Conservation (phyloP, 2,113 vertebrate species). For the Tichodroma muraria region DNA sequence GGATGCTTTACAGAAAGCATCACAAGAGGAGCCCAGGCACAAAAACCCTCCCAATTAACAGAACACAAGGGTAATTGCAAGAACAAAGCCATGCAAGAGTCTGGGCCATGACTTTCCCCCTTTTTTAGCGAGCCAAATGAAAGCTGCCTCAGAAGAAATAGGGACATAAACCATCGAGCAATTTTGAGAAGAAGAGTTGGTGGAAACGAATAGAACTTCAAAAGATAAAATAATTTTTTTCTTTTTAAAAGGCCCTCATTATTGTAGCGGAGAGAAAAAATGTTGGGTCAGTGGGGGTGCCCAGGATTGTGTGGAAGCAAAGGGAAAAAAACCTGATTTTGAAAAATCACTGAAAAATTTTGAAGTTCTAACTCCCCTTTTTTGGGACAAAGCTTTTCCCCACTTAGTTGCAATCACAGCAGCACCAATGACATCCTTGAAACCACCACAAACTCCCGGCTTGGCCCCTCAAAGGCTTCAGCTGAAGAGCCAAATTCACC, state of each 20-base stretch:
- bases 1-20: neutral
- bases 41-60: neutral
- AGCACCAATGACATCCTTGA: accelerated
- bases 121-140: neutral
- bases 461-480: neutral
- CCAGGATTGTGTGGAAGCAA: neutral
- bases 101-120: neutral
- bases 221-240: neutral
- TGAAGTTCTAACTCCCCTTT: no score
- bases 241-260: neutral
- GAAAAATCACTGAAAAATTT: no score
- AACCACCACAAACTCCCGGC: neutral
- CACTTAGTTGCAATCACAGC: accelerated
- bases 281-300: neutral
- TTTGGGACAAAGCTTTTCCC: neutral
- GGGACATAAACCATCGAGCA: accelerated
- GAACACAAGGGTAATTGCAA: neutral
- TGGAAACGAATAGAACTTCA: neutral
- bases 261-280: neutral
- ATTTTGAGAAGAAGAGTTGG: neutral
- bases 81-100: neutral
- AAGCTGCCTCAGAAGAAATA: neutral
- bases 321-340: no score
- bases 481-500: neutral
- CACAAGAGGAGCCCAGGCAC: neutral